Conservation (phyloP, 2,113 vertebrate species). For the Oryzias woworae region DNA sequence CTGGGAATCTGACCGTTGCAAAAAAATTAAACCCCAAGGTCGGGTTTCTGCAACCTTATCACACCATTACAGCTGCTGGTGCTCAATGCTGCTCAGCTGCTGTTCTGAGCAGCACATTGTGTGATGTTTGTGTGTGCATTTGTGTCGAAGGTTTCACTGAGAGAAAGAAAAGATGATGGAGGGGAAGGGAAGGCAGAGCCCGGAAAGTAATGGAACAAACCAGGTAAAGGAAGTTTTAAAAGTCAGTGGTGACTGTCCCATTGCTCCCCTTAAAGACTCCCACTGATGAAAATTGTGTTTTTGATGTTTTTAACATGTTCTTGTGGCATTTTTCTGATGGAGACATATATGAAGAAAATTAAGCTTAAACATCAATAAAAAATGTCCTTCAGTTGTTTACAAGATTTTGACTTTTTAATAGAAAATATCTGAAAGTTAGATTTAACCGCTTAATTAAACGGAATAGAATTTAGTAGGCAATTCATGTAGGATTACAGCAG, state of each 20-base stretch:
- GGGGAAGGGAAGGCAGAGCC: not conserved
- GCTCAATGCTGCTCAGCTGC: conserved; percentile 51
- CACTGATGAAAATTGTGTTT: not conserved
- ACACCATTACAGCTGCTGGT: conserved; percentile 60
- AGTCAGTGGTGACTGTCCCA: not conserved
- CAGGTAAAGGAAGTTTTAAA: not conserved
- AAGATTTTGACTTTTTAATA: too few relatives aligned
- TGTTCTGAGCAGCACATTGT: not conserved
- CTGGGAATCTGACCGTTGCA: conserved; percentile 42
- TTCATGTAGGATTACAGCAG: too few relatives aligned
- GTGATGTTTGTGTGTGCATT: not conserved
- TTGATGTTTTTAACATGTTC: too few relatives aligned
- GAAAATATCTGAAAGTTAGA: too few relatives aligned
- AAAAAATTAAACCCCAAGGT: conserved; percentile 43
- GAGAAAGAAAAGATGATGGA: conserved; percentile 3
- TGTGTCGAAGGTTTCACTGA: conserved; percentile 6
- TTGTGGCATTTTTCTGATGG: too few relatives aligned
- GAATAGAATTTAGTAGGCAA: too few relatives aligned
- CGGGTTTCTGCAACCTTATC: conserved; percentile 65
- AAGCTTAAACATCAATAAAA: not conserved
- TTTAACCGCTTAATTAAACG: too few relatives aligned
- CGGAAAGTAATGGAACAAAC: not conserved
- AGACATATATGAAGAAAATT: not conserved
- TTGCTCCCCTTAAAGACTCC: not conserved
- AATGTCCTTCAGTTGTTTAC: not conserved